A percentile compares a stretch with the other conserved stretches of the same genome.
These are phyloP conservation scores for Leucophenga varia DNA, from an alignment of 1,140 invertebrate genomes.

Conservation along the genomic window DNA sequence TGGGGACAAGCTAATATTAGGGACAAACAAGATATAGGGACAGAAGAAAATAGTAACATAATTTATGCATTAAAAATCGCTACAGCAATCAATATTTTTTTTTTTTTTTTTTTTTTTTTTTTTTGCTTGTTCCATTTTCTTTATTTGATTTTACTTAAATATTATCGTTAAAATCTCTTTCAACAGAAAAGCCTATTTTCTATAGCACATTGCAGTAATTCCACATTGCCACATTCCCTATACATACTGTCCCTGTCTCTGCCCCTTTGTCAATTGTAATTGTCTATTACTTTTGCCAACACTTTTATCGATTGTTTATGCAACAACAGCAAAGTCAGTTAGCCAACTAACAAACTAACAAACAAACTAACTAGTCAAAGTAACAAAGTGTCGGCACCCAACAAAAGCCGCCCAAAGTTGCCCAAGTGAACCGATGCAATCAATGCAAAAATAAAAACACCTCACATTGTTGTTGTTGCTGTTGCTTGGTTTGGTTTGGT, in stretches of 20 bases:
- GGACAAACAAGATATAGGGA: too few species aligned
- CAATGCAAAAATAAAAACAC: not conserved
- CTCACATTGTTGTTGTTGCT: too few species aligned
- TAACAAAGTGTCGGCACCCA: too few species aligned
- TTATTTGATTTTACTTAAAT: conserved; percentile 13
- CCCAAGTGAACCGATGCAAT: not conserved
- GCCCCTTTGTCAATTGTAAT: too few species aligned
- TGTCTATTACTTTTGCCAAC: conserved; percentile 14
- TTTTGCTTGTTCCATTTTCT: conserved; percentile 24
- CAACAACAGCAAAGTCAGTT: conserved; percentile 9
- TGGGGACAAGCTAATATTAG: too few species aligned
- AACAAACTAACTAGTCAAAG: conserved; percentile 20
- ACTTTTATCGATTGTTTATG: conserved; percentile 24
- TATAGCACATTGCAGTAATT: conserved; percentile 6
- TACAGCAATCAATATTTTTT: conserved; percentile 3
- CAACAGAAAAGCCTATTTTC: conserved; percentile 1
- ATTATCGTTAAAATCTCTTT: conserved; percentile 6
- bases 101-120: conserved; percentile 6
- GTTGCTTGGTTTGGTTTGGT: too few species aligned
- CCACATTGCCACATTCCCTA: conserved; percentile 10
- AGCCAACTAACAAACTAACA: conserved; percentile 9
- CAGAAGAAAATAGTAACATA: too few species aligned
- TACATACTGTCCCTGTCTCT: too few species aligned
- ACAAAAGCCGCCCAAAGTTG: not conserved
- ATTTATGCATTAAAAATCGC: too few species aligned